A percentile compares a stretch with the other conserved stretches of the same genome.
Evolutionary conservation across 2,888 invertebrate genomes (phyloP).

Genomic region (Megaustenia siamemsis): DNA sequence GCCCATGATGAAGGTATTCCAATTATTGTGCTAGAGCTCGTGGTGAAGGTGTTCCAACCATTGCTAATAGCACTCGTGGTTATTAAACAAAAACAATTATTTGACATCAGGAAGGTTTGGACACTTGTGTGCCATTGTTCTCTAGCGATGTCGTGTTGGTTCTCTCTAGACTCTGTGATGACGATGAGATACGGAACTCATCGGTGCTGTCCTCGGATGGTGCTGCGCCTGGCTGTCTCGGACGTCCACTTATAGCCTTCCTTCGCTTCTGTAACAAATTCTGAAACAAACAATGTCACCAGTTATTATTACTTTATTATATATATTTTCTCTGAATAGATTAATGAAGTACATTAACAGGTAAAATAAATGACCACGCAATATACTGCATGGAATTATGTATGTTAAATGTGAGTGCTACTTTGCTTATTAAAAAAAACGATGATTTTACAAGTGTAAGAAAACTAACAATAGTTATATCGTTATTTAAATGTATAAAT

Average conservation of each 20-base stretch:
- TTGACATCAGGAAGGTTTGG: neutral
- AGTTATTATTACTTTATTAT: too few species aligned
- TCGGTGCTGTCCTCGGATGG: conserved; percentile 12
- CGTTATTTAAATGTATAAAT: neutral
- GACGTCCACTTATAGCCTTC: conserved; percentile 42
- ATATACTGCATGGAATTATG: neutral
- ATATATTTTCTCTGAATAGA: too few species aligned
- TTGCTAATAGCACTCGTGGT: too few species aligned
- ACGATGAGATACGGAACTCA: conserved; percentile 15
- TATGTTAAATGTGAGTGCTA: too few species aligned
- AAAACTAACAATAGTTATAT: too few species aligned
- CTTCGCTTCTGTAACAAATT: conserved; percentile 31
- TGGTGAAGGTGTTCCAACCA: too few species aligned
- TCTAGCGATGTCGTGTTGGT: neutral
- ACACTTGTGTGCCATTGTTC: neutral
- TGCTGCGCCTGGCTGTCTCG: neutral
- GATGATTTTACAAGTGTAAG: too few species aligned
- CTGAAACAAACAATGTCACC: conserved; percentile 23
- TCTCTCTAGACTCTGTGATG: neutral
- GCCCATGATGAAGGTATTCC: too few species aligned
- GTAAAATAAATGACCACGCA: neutral
- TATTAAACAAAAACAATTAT: too few species aligned
- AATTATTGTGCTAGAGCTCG: too few species aligned
- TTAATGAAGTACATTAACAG: neutral
- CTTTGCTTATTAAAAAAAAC: too few species aligned